phyloP scores from a whole-genome alignment of 1,140 invertebrate species.

The Paralvinella palmiformis region DNA sequence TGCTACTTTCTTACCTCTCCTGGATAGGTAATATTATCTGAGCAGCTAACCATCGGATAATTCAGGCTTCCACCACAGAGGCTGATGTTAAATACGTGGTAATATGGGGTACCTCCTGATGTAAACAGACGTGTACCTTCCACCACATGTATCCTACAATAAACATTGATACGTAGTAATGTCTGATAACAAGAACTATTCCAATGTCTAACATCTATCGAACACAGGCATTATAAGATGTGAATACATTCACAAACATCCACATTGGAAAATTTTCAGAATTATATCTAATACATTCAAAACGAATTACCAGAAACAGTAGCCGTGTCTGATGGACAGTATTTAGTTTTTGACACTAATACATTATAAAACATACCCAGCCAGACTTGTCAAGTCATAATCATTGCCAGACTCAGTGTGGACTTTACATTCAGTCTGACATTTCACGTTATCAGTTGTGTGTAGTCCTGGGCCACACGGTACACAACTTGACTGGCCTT shows the following conservation, averaged over 20 bases:
- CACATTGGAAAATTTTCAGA: too few relatives aligned
- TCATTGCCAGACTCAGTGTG: constrained; percentile 28
- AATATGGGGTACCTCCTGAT: constrained; percentile 57
- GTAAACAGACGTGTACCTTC: constrained; percentile 50
- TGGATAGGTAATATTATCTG: constrained; percentile 48
- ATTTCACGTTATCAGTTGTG: constrained; percentile 27
- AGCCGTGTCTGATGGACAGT: neutral
- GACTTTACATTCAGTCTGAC: constrained; percentile 39
- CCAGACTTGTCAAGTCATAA: constrained; percentile 53
- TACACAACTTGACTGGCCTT: constrained; percentile 52
- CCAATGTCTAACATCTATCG: too few relatives aligned
- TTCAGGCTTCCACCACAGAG: constrained; percentile 50
- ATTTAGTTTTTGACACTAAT: neutral
- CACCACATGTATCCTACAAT: constrained; percentile 5
- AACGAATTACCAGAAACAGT: too few relatives aligned
- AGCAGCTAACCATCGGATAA: constrained; percentile 43
- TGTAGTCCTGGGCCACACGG: constrained; percentile 52
- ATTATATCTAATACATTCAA: too few relatives aligned
- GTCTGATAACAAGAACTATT: too few relatives aligned
- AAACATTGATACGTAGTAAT: too few relatives aligned
- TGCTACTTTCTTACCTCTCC: too few relatives aligned
- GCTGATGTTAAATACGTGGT: constrained; percentile 58
- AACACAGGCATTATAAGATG: too few relatives aligned
- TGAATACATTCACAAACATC: constrained; percentile 9
- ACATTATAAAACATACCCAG: constrained; percentile 40